Evolutionary conservation across 2,113 vertebrate genomes (phyloP), one percentile per base, ranked within the genome.

Genomic region (Odontesthes bonariensis): DNA sequence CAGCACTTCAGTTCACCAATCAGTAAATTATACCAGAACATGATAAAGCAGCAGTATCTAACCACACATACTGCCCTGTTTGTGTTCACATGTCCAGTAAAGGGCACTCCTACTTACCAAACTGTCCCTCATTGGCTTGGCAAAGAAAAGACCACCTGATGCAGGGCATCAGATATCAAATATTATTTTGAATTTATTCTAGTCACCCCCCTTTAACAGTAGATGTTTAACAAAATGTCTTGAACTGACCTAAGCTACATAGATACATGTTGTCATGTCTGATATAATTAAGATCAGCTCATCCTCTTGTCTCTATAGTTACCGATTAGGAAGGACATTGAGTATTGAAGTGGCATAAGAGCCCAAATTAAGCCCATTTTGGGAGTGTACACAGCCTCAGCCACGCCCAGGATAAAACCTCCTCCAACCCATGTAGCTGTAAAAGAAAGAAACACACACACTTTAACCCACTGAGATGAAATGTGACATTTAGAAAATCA

Each of bases 371-470:
- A 57, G 59, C 95, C 95, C 90, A 91, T 89, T 6, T 91, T 92
- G 52, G 95, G 95, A 73, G 88, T 84, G 61, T 95, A 95, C 31
- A 94, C 84, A 0, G 92, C 93, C 85, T 95, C 95, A 71, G 95
- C 94, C 19, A 91, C 86, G 8, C 94, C 93, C 5, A 94, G 89
- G 54, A 95, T 92, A 38, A 94, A 95, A 2, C 93, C 94, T 71
- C 94, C 95, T 89, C 95, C 94, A 17, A 95, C 95, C 93, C 94
- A 95, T 0, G 93, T 95, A 23, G 95, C 95, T 96, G 80, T 38
- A 87, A 76, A 71, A 40, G 11, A 55, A 67, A 27, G 14, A 60
- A 1, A 69, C 7, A 56, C n/a, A 52, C 3, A 19, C 3, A 22
- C 6, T 2, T 17, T 38, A 38, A 38, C 35, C 6, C 35, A 8